Evolutionary conservation across 2,797 vertebrate species (phyloP), one percentile per base, ranked within the genome.

Genomic region (Hapalemur alaotrensis): DNA sequence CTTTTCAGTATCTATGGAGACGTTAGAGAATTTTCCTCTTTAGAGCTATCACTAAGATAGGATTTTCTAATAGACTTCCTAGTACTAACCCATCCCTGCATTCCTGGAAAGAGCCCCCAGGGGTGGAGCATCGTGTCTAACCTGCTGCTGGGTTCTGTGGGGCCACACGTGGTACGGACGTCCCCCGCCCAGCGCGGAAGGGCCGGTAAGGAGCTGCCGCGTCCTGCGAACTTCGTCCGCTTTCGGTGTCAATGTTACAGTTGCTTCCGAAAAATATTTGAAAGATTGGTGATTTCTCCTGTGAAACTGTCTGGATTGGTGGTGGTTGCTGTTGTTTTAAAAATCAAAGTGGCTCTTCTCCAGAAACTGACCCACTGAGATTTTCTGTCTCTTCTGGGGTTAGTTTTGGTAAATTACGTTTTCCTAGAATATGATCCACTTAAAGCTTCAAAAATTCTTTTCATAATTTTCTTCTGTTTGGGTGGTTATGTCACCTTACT

Each of bases 91-190:
- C 13, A 3, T 35, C 38, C 18, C 59, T 73, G 59, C 12, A 25
- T 63, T 54, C 46, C 59, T 12, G 41, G 41, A 43, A 7, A 22
- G 54, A 18, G 18, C 3, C 28, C 23, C 38, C 32, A 9, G n/a
- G 2, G 0, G 0, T 0, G 7, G 7, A 12, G 13, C 1, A 3
- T 2, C 5, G 12, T 7, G 35, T 7, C 76, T 48, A n/a, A 6
- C 1, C 0, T 2, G 5, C 4, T 1, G 5, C 83, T 57, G 8
- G 88, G 30, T 32, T 67, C 28, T 54, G 7, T 17, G 0, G 87
- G 43, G 46, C 5, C 15, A 8, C 43, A 15, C 43, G 38, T 72
- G 18, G 14, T 32, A 17, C 12, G 85, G 23, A 4, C 7, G 54
- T 15, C 14, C 48, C 14, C 14, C 48, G 48, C 14, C 43, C 7